Base-by-base conservation (phyloP, 2,797 vertebrate genomes). In the Pristis pectinata region DNA sequence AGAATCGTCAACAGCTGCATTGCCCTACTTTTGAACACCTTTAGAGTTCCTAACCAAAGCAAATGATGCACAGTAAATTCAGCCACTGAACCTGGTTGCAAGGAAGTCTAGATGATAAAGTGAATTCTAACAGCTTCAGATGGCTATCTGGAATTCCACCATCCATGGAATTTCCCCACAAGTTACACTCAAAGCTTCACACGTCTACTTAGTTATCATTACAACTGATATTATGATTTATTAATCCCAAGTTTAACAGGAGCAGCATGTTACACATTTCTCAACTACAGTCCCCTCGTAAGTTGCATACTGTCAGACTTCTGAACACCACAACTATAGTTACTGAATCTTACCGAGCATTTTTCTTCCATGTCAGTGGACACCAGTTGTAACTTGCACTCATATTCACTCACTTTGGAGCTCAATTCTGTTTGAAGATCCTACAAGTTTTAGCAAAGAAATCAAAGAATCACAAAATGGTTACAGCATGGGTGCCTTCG, bases 341-440 rank as follows among this genome's bases (percentile, higher is more conserved):
- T 94, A 49, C 9, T 17, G 94, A 72, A 94, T 49, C 19, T 87
- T 92, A 95, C 94, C 91, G 0, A 27, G 6, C 49, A 37, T 72
- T 95, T 95, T 91, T 95, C 95, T 56, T 94, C 93, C 24, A 95
- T 24, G n/a, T 72, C 77, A 64, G 67, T 53, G 0, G 94, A 70
- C 17, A 94, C 37, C n/a, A 9, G n/a, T 44, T 95, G 83, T 27
- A 95, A 10, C 56, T 95, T 95, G 70, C 34, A 49, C 3, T 95
- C 87, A 92, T 94, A 95, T 41, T 94, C 95, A 27, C 79, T 74
- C 79, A 95, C 87, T 53, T 95, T 95, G 22, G 85, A 59, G 1
- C 9, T 95, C 37, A 95, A 64, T 95, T 95, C 79, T 5, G 95
- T 15, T 1, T 17, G 61, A 15, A 95, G 95, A 41, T 95, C 94